Conservation (phyloP, 2,888 invertebrate species). For the Eupeodes luniger region DNA sequence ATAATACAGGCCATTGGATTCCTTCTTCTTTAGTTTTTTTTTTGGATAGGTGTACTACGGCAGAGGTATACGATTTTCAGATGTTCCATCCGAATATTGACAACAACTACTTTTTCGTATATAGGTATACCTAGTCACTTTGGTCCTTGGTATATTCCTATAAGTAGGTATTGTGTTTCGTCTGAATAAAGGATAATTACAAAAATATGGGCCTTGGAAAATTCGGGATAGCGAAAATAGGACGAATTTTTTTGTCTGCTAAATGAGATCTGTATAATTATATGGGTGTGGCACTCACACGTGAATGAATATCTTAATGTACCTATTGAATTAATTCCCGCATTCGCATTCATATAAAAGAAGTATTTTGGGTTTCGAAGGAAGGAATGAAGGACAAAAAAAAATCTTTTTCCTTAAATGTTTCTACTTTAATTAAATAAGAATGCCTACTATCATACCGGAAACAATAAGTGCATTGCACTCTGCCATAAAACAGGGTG, state of each 20-base stretch:
- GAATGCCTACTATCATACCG: too few relatives aligned
- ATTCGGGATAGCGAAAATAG: neutral
- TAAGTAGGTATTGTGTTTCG: neutral
- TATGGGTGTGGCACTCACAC: neutral
- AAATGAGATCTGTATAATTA: neutral
- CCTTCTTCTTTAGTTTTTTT: neutral
- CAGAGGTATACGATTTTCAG: neutral
- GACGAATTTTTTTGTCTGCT: neutral
- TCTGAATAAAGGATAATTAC: conserved; percentile 9
- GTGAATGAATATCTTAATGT: too few relatives aligned
- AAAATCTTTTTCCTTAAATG: too few relatives aligned
- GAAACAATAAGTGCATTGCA: too few relatives aligned
- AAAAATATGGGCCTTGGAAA: neutral
- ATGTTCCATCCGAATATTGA: conserved; percentile 1
- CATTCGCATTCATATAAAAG: too few relatives aligned
- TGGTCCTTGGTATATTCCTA: neutral
- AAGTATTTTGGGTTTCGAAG: too few relatives aligned
- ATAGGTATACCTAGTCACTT: too few relatives aligned
- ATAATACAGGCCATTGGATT: conserved; percentile 18
- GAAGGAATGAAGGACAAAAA: too few relatives aligned
- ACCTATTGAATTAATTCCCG: too few relatives aligned
- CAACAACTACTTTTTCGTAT: neutral
- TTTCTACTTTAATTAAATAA: too few relatives aligned
- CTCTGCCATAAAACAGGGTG: too few relatives aligned
- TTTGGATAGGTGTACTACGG: too few relatives aligned